phyloP scores from a whole-genome alignment of 2,113 vertebrate genomes.

The Hippolais icterina region DNA sequence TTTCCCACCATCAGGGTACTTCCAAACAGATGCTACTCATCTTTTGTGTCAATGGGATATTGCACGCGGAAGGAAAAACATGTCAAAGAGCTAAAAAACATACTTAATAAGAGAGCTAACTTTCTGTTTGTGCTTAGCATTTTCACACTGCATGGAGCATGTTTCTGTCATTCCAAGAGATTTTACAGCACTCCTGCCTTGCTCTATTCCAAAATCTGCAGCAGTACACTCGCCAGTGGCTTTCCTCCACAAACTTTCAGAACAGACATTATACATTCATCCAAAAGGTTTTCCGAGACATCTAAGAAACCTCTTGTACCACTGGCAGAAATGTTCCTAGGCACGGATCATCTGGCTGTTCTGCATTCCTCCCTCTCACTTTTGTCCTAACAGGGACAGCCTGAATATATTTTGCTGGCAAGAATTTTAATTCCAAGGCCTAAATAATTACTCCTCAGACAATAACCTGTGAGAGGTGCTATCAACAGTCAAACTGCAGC shows the following conservation, averaged over 20 bases:
- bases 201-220: not conserved
- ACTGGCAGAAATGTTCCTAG: not conserved
- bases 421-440: not conserved
- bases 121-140: not conserved
- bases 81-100: not conserved
- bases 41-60: not conserved
- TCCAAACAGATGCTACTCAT: not conserved
- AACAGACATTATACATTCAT: not conserved
- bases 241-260: not conserved
- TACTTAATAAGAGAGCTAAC: not conserved
- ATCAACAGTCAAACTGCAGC: not conserved
- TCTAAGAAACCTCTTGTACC: not conserved
- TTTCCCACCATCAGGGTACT: not conserved
- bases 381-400: not conserved
- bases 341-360: not conserved
- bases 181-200: not conserved
- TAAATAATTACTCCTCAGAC: not conserved
- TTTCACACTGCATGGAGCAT: not conserved
- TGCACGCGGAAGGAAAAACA: not conserved
- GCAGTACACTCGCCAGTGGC: not conserved
- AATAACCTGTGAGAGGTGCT: not conserved
- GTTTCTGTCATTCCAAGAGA: not conserved
- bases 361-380: not conserved
- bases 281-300: not conserved
- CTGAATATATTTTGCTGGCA: not conserved